Base-by-base conservation (phyloP, 2,888 invertebrate genomes). In the Sphecodes monilicornis region DNA sequence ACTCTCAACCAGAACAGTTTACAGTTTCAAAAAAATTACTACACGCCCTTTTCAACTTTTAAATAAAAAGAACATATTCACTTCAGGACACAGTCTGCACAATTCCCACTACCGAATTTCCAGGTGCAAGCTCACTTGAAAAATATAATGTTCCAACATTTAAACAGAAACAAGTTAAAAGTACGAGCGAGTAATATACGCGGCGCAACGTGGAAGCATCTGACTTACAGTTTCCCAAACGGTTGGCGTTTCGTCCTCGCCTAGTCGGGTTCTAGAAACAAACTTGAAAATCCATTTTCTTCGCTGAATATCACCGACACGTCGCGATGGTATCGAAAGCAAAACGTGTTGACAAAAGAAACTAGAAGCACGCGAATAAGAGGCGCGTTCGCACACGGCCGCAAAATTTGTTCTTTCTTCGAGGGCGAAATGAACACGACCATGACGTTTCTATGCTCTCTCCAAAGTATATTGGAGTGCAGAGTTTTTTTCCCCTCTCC, bases 401-500 rank as follows among this genome's bases (percentile, higher is more conserved):
- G 69, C 11, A 76, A 73, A 80, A 84, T 87, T 81, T 83, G 83
- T 86, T 87, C 79, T 41, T 81, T 77, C 81, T 75, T 64, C 64
- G 18, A 68, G 69, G 77, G 68, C 69, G 78, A 81, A 84, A 87
- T 81, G 78, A 86, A 84, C 86, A 76, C 36, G 39, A 18, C 22
- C 80, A 57, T 86, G 86, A 87, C 80, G 64, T 79, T 68, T 68
- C 71, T 41, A 50, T 60, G 69, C 73, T 46, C 73, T 74, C 70
- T 76, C 68, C 71, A 78, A 81, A 85, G 85, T 86, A 83, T 87
- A 87, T 90, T 85, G 86, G 76, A 83, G 85, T 71, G 80, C 60
- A 76, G n/a, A 71, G 76, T 85, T 77, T 80, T 75, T 54, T 76
- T 18, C 16, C 83, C 80, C 72, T 32, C 36, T 66, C 22, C 66